A percentile compares a stretch with the other conserved stretches of the same genome.
phyloP scores from a whole-genome alignment of 2,888 invertebrate genomes.

The Catocala sponsa region DNA sequence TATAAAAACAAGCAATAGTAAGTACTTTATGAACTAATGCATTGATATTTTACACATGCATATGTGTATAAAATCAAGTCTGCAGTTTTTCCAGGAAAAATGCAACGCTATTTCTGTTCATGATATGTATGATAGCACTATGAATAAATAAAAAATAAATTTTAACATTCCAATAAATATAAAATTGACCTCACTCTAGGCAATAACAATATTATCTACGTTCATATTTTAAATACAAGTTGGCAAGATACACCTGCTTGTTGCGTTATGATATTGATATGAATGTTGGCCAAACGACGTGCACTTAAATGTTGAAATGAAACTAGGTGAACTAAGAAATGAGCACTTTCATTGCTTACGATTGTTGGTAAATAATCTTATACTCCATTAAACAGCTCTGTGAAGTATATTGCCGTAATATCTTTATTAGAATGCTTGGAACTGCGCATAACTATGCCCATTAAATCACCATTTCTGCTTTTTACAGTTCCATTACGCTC shows the following conservation, averaged over 20 bases:
- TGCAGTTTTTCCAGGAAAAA: too few relatives aligned
- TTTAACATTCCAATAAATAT: constrained; percentile 12
- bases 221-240: constrained; percentile 21
- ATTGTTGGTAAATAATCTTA: constrained; percentile 4
- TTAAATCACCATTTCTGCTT: neutral
- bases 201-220: constrained; percentile 11
- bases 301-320: constrained; percentile 20
- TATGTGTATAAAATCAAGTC: too few relatives aligned
- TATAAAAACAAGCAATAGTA: too few relatives aligned
- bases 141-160: constrained; percentile 8
- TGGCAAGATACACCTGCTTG: constrained; percentile 18
- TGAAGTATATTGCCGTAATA: constrained; percentile 2
- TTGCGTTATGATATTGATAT: constrained; percentile 28
- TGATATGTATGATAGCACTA: neutral
- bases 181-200: constrained; percentile 1
- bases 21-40: too few relatives aligned
- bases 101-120: neutral
- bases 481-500: neutral
- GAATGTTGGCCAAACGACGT: constrained; percentile 15
- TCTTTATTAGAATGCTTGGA: neutral
- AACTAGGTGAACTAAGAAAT: constrained; percentile 4
- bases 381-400: constrained; percentile 5
- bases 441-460: neutral
- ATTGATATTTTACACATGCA: too few relatives aligned
- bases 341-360: neutral